Percentiles rank a stretch among this genome's conserved stretches.
These are phyloP conservation scores for Nephrotoma appendiculata DNA, from an alignment of 2,888 invertebrate species.

Conservation along the genomic window DNA sequence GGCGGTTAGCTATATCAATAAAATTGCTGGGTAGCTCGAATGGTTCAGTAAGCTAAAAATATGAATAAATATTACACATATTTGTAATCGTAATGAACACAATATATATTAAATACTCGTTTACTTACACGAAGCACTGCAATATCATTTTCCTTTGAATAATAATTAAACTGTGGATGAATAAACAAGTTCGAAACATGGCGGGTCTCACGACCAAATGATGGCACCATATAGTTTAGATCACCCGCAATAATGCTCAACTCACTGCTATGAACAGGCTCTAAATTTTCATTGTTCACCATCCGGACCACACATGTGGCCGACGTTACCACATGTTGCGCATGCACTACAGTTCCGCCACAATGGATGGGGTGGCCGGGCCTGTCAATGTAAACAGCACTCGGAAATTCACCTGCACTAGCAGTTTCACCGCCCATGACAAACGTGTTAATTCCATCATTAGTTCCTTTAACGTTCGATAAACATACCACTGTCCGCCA, in stretches of 20 bases:
- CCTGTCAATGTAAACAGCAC: not conserved
- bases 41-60: not conserved
- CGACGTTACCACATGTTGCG: slow-evolving; percentile 9
- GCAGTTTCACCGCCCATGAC: not conserved
- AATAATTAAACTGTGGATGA: slow-evolving; percentile 8
- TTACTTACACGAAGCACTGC: slow-evolving; percentile 6
- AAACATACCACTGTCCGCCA: not conserved
- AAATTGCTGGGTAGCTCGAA: slow-evolving; percentile 7
- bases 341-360: slow-evolving; percentile 7
- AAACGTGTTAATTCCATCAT: not conserved
- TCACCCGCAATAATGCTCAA: slow-evolving; percentile 11
- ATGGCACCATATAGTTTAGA: slow-evolving; percentile 8
- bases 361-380: not conserved
- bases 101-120: too few relatives aligned
- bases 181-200: slow-evolving; percentile 8
- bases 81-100: too few relatives aligned
- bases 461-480: not conserved
- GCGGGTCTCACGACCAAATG: slow-evolving; percentile 6
- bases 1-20: slow-evolving; percentile 8
- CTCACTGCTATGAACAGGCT: slow-evolving; percentile 6
- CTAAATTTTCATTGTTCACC: not conserved
- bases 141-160: slow-evolving; percentile 7
- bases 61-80: not conserved
- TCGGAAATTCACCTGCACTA: slow-evolving; percentile 7
- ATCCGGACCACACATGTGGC: slow-evolving; percentile 9